Conservation (phyloP, 2,113 vertebrate genomes). For the Sylvilagus bachmani region DNA sequence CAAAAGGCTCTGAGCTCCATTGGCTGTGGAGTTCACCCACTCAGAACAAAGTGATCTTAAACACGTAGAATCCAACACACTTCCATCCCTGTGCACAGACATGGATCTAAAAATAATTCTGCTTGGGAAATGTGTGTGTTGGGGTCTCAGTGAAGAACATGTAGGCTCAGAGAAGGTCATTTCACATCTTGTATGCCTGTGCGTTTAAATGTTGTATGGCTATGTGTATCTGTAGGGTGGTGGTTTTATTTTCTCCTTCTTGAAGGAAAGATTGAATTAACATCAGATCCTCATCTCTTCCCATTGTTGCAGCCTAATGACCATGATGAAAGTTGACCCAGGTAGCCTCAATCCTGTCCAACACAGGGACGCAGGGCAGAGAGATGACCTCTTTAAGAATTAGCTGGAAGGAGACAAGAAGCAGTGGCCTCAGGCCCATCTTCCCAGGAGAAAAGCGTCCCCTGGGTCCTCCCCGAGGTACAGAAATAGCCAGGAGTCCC, state of each 20-base stretch:
- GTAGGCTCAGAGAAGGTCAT: background rate
- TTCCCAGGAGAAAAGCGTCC: background rate
- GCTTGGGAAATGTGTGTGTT: fast-evolving
- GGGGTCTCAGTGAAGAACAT: background rate
- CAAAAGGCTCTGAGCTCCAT: fast-evolving
- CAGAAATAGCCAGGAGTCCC: constrained; percentile 43
- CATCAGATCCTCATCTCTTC: background rate
- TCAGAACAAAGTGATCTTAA: background rate
- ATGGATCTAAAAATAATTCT: background rate
- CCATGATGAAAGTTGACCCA: background rate
- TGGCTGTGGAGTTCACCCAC: fast-evolving
- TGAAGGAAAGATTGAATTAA: constrained; percentile 43
- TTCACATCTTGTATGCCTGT: fast-evolving
- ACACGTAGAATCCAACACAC: background rate
- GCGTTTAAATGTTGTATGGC: background rate
- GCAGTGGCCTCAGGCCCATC: background rate
- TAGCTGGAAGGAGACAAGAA: background rate
- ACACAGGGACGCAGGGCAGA: background rate
- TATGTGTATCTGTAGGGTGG: background rate
- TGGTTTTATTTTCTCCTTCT: background rate
- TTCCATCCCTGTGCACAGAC: background rate
- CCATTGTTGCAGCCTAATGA: background rate
- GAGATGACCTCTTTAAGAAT: background rate
- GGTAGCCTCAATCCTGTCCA: background rate
- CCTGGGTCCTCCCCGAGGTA: background rate